Conservation (phyloP, 2,113 vertebrate genomes). For the Dendropsophus ebraccatus region DNA sequence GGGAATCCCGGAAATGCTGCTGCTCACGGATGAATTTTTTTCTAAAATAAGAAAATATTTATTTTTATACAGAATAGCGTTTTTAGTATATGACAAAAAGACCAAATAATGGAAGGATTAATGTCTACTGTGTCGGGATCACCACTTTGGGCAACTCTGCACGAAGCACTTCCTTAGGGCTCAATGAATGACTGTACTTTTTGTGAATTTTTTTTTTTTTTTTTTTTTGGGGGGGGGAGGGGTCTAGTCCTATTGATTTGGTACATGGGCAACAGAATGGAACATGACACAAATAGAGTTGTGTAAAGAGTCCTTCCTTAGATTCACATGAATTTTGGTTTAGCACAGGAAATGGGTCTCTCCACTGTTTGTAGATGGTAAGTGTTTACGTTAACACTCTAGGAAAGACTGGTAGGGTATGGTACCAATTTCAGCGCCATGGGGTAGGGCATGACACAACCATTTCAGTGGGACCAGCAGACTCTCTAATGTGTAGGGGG, state of each 20-base stretch:
- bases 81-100: neutral
- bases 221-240: too few relatives aligned
- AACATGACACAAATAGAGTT: neutral
- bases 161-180: neutral
- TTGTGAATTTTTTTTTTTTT: neutral
- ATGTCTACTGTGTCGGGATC: neutral
- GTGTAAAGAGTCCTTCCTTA: neutral
- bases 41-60: conserved; percentile 5
- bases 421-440: too few relatives aligned
- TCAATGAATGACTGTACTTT: neutral
- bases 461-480: too few relatives aligned
- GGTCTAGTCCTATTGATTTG: neutral
- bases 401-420: too few relatives aligned
- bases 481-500: too few relatives aligned
- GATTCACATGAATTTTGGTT: neutral
- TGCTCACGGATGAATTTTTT: neutral
- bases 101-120: neutral
- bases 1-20: neutral
- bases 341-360: neutral
- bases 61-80: conserved; percentile 17
- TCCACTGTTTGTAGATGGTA: neutral
- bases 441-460: too few relatives aligned
- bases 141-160: neutral
- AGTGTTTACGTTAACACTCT: too few relatives aligned
- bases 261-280: neutral